Evolutionary conservation across 2,888 invertebrate species (phyloP), one percentile per base, ranked within the genome.

Genomic region (Mythimna impura): DNA sequence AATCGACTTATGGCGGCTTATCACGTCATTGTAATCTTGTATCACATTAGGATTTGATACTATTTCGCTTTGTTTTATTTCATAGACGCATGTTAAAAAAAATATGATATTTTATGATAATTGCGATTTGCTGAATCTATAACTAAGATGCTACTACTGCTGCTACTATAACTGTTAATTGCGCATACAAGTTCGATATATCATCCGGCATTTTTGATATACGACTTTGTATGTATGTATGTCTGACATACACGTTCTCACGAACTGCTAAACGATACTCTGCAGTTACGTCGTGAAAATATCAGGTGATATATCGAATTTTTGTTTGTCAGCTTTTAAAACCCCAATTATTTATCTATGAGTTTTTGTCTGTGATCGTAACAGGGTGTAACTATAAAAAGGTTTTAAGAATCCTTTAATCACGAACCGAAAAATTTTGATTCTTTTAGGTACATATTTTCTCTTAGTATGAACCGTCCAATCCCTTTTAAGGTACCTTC

Each of bases 331-430:
- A 22, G 52, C 52, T 43, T 62, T 30, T 17, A 40, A 55, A 64
- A 25, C 17, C 43, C 10, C 8, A 9, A 40, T 54, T 68, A 36
- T 66, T 66, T 25, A 43, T 80, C 50, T 66, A 66, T 79, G 73
- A 74, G 70, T 76, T 74, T 62, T 76, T 77, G 55, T 73, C 82
- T 85, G 84, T 81, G 85, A 85, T 85, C 62, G 10, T 66, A 71
- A 82, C 79, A 84, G 79, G 85, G 79, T 62, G 25, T 83, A 54
- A 66, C 22, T 60, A 68, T 61, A 71, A 73, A 73, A 72, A 67
- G 58, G 40, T 77, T 63, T 34, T 58, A 55, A 36, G 3, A 54
- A 64, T 67, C 60, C 61, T 73, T 25, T 3, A 60, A 47, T 17
- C 9, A 64, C 58, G 9, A 47, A 50, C 34, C n/a, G 17, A 55